phyloP scores from a whole-genome alignment of 2,113 vertebrate species.

The Micronycteris hirsuta region DNA sequence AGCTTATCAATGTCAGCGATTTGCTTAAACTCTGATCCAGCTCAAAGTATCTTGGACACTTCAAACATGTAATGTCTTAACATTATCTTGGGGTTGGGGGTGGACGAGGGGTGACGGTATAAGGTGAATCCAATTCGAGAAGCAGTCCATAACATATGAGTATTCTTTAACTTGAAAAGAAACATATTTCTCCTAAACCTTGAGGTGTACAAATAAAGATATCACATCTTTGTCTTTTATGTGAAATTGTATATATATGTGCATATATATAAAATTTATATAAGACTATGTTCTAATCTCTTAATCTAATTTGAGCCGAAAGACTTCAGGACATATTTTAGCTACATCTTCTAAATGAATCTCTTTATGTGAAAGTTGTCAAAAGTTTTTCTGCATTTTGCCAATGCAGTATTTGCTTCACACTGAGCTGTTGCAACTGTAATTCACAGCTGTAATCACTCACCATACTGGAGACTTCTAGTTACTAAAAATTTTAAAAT shows the following conservation, averaged over 20 bases:
- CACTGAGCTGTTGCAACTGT: slow-evolving; percentile 49
- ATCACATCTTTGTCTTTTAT: not conserved
- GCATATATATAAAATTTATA: not conserved
- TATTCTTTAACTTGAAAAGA: not conserved
- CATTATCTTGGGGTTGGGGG: not conserved
- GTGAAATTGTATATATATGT: not conserved
- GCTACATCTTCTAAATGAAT: slow-evolving; percentile 59
- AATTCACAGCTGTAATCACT: slow-evolving; percentile 71
- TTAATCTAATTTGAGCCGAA: not conserved
- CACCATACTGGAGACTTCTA: slow-evolving; percentile 66
- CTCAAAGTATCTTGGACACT: not conserved
- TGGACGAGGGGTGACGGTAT: not conserved
- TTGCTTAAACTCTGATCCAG: not conserved
- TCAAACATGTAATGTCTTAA: not conserved
- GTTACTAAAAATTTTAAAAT: slow-evolving; percentile 64
- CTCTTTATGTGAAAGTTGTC: slow-evolving; percentile 63
- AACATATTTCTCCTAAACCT: not conserved
- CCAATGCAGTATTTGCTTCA: slow-evolving; percentile 40
- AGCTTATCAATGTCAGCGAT: not conserved
- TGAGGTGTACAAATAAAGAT: not conserved
- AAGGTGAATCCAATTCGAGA: not conserved
- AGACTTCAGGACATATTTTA: slow-evolving; percentile 52
- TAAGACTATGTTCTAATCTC: not conserved
- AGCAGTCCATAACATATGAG: not conserved
- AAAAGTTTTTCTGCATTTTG: slow-evolving; percentile 63